Conservation (phyloP, 2,797 vertebrate genomes). For the Anomalospiza imberbis region DNA sequence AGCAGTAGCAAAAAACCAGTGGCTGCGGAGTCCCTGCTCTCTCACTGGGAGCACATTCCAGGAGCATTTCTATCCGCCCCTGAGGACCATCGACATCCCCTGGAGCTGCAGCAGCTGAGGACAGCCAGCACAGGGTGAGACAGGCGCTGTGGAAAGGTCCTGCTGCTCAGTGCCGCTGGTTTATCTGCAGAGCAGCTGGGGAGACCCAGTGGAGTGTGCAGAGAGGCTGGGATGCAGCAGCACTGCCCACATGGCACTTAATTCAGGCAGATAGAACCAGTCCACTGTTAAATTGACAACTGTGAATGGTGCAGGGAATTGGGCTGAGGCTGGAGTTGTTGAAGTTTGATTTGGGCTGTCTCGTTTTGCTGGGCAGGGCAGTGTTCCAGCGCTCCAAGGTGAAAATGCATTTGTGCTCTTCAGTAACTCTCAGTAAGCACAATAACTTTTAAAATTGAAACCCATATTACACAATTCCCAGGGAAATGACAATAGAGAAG, state of each 20-base stretch:
- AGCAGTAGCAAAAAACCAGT: not conserved
- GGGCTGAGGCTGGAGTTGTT: not conserved
- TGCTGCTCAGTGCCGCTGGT: rapidly evolving
- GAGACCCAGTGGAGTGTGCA: not conserved
- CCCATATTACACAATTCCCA: not conserved
- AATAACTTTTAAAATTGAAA: conserved; percentile 11
- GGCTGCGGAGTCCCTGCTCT: not conserved
- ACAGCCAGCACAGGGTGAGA: not conserved
- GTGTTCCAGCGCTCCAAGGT: not conserved
- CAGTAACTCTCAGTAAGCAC: conserved; percentile 20
- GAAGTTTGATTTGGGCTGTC: not conserved
- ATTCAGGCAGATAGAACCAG: not conserved
- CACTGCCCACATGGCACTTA: not conserved
- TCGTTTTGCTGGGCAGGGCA: not conserved
- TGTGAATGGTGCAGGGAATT: not conserved
- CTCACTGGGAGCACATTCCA: rapidly evolving
- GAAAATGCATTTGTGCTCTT: conserved; percentile 16
- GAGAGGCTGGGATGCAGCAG: not conserved
- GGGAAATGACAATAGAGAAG: not conserved
- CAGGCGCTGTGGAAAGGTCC: not conserved
- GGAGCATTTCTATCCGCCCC: not conserved
- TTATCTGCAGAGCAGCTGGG: not conserved
- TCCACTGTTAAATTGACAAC: conserved; percentile 43
- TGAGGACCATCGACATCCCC: not conserved
- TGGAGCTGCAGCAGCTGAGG: not conserved